These are phyloP conservation scores for Masnerella sp. DNA, from an alignment of 2,888 invertebrate species.

Conservation along the genomic window DNA sequence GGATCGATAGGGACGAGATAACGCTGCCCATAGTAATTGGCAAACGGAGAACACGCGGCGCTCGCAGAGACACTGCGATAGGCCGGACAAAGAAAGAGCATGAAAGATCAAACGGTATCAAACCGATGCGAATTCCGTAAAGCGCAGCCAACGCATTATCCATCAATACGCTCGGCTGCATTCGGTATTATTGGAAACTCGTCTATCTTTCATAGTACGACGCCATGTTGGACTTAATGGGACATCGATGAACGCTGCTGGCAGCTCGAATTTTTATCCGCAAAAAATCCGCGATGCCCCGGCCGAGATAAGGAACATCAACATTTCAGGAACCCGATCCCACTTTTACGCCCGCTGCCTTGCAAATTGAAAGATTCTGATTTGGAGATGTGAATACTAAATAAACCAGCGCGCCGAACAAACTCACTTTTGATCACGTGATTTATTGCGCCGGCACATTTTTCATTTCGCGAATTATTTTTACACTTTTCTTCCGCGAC, in stretches of 20 bases:
- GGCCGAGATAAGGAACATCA: conserved; percentile 18
- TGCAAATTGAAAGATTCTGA: conserved; percentile 7
- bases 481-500: no score
- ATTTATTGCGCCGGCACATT: no score
- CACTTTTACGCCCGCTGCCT: neutral
- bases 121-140: conserved; percentile 64
- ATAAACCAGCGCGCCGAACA: no score
- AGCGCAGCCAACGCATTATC: conserved; percentile 69
- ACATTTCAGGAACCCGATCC: conserved; percentile 4
- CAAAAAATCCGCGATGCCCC: conserved; percentile 32
- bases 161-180: conserved; percentile 70
- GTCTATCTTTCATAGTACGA: conserved; percentile 61
- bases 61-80: conserved; percentile 46
- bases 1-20: conserved; percentile 53
- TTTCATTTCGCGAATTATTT: no score
- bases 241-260: conserved; percentile 55
- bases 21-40: conserved; percentile 53
- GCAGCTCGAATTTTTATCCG: conserved; percentile 46
- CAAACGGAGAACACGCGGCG: conserved; percentile 41
- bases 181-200: conserved; percentile 73
- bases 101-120: conserved; percentile 62
- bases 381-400: no score
- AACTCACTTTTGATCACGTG: no score
- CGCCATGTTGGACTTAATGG: conserved; percentile 55
- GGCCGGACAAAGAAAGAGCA: conserved; percentile 63